Conservation (phyloP, 2,113 vertebrate genomes). For the Ondatra zibethicus region DNA sequence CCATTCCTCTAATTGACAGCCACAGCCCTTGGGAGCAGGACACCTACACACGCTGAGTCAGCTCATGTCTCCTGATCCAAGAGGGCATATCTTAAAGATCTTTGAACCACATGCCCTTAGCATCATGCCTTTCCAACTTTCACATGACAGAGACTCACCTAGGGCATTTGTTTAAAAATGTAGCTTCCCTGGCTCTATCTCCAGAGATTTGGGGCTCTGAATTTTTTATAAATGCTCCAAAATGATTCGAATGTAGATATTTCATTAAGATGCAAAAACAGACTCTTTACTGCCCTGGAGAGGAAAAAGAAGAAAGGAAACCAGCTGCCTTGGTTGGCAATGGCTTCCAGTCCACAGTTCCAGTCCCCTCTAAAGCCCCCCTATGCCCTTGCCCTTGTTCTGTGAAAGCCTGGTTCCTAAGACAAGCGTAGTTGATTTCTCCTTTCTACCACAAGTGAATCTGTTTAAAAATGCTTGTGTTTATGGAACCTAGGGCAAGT, state of each 20-base stretch:
- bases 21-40: not conserved
- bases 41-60: not conserved
- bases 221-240: conserved; percentile 59
- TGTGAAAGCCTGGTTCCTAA: not conserved
- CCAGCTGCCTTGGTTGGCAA: not conserved
- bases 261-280: not conserved
- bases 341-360: not conserved
- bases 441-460: not conserved
- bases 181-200: conserved; percentile 23
- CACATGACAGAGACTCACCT: not conserved
- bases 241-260: conserved; percentile 27
- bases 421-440: not conserved
- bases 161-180: conserved; percentile 41
- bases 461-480: not conserved
- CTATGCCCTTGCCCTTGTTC: not conserved
- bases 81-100: not conserved
- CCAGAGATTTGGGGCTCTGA: conserved; percentile 33
- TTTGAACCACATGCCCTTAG: not conserved
- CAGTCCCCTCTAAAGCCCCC: not conserved
- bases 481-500: not conserved
- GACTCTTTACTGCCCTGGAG: not conserved
- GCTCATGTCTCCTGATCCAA: not conserved
- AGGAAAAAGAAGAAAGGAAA: not conserved
- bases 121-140: not conserved
- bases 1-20: not conserved